phyloP scores from a whole-genome alignment of 2,797 vertebrate species.

The Salarias fasciatus region DNA sequence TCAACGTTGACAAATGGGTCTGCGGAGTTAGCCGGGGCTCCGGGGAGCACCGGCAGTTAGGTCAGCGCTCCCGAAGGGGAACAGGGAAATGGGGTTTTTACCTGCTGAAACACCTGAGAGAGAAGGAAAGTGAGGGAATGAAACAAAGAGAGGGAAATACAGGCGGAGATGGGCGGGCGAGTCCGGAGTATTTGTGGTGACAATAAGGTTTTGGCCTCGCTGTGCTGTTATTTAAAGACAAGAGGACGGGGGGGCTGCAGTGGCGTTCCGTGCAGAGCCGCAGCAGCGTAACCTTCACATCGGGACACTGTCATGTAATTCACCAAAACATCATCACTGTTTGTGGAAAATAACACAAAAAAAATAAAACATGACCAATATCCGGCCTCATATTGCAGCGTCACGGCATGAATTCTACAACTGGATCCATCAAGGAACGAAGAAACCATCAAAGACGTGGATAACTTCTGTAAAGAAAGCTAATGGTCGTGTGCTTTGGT shows the following conservation, averaged over 20 bases:
- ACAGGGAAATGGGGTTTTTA: constrained; percentile 72
- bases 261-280: constrained; percentile 1
- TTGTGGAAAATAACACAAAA: not conserved
- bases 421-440: too few species aligned
- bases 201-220: constrained; percentile 13
- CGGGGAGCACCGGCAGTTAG: constrained; percentile 78
- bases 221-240: constrained; percentile 31
- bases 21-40: constrained; percentile 73
- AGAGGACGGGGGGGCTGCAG: constrained; percentile 8
- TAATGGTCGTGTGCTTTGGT: too few species aligned
- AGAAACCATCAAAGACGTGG: too few species aligned
- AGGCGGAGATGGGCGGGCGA: constrained; percentile 9
- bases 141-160: constrained; percentile 7
- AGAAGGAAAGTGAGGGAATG: not conserved
- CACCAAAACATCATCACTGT: not conserved
- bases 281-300: constrained; percentile 12
- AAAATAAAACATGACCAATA: not conserved
- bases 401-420: too few species aligned
- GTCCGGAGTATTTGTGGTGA: constrained; percentile 5
- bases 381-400: not conserved
- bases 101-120: constrained; percentile 69
- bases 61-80: constrained; percentile 74
- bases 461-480: too few species aligned
- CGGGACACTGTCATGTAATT: not conserved
- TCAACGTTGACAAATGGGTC: constrained; percentile 85